Percentiles rank a stretch among this genome's conserved stretches.
Evolutionary conservation across 1,140 invertebrate species (phyloP).

Genomic region (Philotrypesis tridentata): DNA sequence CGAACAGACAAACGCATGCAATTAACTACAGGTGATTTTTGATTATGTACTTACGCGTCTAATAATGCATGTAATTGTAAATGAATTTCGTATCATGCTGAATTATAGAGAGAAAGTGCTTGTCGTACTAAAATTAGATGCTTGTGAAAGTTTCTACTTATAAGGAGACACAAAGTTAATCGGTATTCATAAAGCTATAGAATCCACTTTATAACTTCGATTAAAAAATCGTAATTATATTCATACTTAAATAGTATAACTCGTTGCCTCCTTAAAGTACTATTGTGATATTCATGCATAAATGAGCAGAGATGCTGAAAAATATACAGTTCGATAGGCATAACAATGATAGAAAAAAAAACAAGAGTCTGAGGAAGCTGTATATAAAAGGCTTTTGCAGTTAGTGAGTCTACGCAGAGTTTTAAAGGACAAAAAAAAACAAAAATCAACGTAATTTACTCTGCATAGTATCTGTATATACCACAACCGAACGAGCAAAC

Average conservation of each 20-base stretch:
- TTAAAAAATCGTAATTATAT: neutral
- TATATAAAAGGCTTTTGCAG: neutral
- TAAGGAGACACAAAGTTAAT: conserved; percentile 12
- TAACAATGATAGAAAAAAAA: conserved; percentile 8
- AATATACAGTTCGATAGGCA: neutral
- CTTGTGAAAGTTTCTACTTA: neutral
- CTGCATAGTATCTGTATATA: conserved; percentile 59
- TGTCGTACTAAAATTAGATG: neutral
- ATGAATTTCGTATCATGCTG: neutral
- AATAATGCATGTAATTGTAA: neutral
- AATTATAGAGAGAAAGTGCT: neutral
- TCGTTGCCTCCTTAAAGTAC: conserved; percentile 5
- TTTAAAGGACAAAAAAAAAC: neutral
- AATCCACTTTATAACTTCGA: too few species aligned
- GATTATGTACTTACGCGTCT: neutral
- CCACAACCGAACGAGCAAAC: conserved; percentile 58
- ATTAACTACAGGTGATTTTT: neutral
- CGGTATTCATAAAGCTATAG: too few species aligned
- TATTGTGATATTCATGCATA: conserved; percentile 32
- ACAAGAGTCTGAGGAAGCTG: too few species aligned
- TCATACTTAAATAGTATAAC: too few species aligned
- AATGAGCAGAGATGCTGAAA: neutral
- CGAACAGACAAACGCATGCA: conserved; percentile 36
- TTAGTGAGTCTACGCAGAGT: neutral
- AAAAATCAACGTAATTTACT: conserved; percentile 47